Evolutionary conservation across 2,888 invertebrate genomes (phyloP).

Genomic region (Hyposoter didymator): DNA sequence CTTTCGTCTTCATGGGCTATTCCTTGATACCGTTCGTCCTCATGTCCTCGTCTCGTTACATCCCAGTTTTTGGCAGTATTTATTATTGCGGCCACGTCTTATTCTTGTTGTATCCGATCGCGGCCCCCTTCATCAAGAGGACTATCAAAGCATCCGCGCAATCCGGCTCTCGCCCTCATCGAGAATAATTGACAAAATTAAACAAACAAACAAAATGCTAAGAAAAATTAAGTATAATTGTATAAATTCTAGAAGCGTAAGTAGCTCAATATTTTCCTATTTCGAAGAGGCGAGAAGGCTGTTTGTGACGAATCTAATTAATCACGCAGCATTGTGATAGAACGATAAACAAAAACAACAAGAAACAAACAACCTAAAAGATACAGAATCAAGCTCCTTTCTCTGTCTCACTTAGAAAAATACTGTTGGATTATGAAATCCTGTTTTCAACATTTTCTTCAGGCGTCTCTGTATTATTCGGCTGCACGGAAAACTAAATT

Average conservation of each 20-base stretch:
- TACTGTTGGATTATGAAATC: slow-evolving; percentile 26
- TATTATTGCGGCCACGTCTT: slow-evolving; percentile 90
- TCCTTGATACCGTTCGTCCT: slow-evolving; percentile 91
- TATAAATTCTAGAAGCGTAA: slow-evolving; percentile 22
- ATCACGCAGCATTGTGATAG: slow-evolving; percentile 37
- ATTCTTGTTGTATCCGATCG: slow-evolving; percentile 88
- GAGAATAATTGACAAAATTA: slow-evolving; percentile 67
- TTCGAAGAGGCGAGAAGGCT: slow-evolving; percentile 34
- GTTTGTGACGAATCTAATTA: slow-evolving; percentile 11
- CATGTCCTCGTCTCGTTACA: slow-evolving; percentile 89
- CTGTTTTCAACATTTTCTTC: neutral
- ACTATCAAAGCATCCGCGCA: slow-evolving; percentile 72
- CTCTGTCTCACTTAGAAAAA: slow-evolving; percentile 34
- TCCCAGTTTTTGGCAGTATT: slow-evolving; percentile 87
- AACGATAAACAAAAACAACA: slow-evolving; percentile 5
- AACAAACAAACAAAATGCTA: neutral
- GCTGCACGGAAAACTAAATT: no score
- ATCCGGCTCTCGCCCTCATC: slow-evolving; percentile 64
- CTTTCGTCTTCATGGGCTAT: slow-evolving; percentile 94
- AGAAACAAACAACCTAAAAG: slow-evolving; percentile 5
- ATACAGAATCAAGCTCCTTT: slow-evolving; percentile 36
- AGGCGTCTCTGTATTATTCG: no score
- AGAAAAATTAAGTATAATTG: slow-evolving; percentile 35
- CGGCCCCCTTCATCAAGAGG: slow-evolving; percentile 82
- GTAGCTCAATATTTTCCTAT: slow-evolving; percentile 62